phyloP scores from a whole-genome alignment of 2,888 invertebrate genomes.

The Thysanoteuthis rhombus region DNA sequence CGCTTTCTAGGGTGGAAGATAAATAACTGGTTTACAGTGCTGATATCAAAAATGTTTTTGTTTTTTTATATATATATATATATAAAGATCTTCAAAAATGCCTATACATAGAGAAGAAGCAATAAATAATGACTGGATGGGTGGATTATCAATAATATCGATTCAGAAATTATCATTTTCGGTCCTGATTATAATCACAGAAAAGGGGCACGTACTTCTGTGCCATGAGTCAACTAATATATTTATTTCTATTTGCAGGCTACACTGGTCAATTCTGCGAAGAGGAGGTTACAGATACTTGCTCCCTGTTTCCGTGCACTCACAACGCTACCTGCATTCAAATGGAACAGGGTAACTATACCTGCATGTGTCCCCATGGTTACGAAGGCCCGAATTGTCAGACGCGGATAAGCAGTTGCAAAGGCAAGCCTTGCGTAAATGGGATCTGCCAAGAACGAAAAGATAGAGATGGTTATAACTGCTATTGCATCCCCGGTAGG shows the following conservation, averaged over 20 bases:
- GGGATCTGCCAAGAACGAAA: conserved; percentile 19
- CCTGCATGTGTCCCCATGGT: conserved; percentile 16
- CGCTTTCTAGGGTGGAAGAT: too few relatives aligned
- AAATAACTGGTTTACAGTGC: too few relatives aligned
- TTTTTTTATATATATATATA: too few relatives aligned
- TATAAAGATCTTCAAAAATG: too few relatives aligned
- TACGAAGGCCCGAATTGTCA: conserved; percentile 23
- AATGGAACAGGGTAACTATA: background rate
- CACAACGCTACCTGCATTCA: conserved; percentile 1
- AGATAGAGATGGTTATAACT: background rate
- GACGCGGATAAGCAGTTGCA: background rate
- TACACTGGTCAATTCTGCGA: conserved; percentile 14
- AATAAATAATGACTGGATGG: too few relatives aligned
- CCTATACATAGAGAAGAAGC: too few relatives aligned
- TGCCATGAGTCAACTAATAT: too few relatives aligned
- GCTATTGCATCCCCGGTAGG: conserved; percentile 23
- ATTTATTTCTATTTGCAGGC: background rate
- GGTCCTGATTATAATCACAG: background rate
- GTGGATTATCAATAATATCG: too few relatives aligned
- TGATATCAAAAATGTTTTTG: too few relatives aligned
- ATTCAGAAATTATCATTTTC: background rate
- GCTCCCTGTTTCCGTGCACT: background rate
- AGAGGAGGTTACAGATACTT: background rate
- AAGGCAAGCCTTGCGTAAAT: background rate
- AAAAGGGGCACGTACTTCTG: background rate